phyloP scores from a whole-genome alignment of 2,888 invertebrate genomes.

The Panopea generosa region DNA sequence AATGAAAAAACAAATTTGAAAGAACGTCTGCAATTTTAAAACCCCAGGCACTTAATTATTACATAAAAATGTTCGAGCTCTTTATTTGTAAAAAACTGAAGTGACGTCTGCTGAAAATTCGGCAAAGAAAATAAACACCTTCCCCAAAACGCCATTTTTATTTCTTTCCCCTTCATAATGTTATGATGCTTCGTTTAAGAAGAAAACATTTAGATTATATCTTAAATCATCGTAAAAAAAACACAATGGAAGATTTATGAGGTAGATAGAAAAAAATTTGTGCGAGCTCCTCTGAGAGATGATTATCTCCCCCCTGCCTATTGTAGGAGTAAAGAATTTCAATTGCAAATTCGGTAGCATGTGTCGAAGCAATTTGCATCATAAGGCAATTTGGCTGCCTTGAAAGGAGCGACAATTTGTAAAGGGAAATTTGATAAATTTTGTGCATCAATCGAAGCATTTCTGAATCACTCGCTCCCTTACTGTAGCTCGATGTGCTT shows the following conservation, averaged over 20 bases:
- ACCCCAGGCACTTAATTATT: too few relatives aligned
- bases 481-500: background rate
- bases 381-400: background rate
- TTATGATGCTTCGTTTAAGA: too few relatives aligned
- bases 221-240: background rate
- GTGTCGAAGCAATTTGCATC: background rate
- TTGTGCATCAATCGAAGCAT: background rate
- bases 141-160: too few relatives aligned
- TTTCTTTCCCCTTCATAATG: too few relatives aligned
- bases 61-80: too few relatives aligned
- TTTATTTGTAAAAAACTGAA: too few relatives aligned
- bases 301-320: background rate
- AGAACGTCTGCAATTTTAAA: too few relatives aligned
- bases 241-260: background rate
- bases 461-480: too few relatives aligned
- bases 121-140: too few relatives aligned
- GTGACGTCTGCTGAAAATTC: too few relatives aligned
- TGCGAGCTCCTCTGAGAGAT: background rate
- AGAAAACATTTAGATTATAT: slow-evolving; percentile 3
- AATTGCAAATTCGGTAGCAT: slow-evolving; percentile 14
- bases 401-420: slow-evolving; percentile 7
- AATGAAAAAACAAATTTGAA: too few relatives aligned
- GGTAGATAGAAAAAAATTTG: background rate
- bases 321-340: slow-evolving; percentile 2
- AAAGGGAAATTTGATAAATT: slow-evolving; percentile 5